phyloP scores from a whole-genome alignment of 1,140 invertebrate species.

The Achroia grisella region DNA sequence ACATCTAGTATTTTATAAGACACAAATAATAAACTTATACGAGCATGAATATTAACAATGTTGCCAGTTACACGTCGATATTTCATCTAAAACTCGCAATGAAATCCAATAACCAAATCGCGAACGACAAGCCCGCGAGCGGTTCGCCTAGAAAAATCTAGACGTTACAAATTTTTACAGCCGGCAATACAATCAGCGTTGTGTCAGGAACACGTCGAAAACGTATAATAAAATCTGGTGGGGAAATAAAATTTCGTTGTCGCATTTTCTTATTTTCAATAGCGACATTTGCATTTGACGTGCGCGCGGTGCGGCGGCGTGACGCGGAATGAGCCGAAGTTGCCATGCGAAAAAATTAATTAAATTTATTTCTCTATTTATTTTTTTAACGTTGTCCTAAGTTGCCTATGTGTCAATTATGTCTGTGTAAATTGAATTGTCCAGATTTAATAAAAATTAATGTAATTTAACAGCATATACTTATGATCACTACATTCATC shows the following conservation, averaged over 20 bases:
- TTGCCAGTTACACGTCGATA: neutral
- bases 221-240: conserved; percentile 30
- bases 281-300: conserved; percentile 42
- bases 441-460: no score
- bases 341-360: no score
- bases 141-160: conserved; percentile 5
- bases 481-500: no score
- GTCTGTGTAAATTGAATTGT: no score
- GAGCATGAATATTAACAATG: no score
- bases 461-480: no score
- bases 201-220: conserved; percentile 25
- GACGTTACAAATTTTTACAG: conserved; percentile 29
- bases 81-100: neutral
- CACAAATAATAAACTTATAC: no score
- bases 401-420: no score
- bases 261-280: conserved; percentile 31
- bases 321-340: neutral
- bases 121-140: neutral
- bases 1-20: no score
- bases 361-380: no score
- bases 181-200: conserved; percentile 28
- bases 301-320: conserved; percentile 8
- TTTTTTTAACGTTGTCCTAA: no score
- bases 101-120: conserved; percentile 9
- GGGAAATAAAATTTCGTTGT: conserved; percentile 27